A percentile compares a stretch with the other conserved stretches of the same genome.
phyloP scores from a whole-genome alignment of 2,797 vertebrate genomes.

The Lepus oiostolus region DNA sequence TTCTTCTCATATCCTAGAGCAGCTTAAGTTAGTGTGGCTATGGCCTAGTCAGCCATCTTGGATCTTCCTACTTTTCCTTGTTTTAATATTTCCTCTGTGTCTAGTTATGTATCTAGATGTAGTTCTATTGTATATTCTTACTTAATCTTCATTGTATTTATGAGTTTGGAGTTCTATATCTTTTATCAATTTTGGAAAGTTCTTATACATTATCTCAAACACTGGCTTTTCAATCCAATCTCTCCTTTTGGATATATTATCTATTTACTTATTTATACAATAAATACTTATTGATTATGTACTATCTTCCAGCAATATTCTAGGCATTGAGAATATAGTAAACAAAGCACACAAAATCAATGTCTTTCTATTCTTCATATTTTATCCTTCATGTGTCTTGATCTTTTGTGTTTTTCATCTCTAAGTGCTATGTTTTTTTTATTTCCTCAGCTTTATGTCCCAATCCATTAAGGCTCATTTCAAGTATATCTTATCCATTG shows the following conservation, averaged over 20 bases:
- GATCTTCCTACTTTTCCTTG: too few relatives aligned
- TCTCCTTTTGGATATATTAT: background rate
- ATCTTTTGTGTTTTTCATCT: conserved; percentile 21
- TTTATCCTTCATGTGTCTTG: background rate
- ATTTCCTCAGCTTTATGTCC: background rate
- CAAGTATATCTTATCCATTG: background rate
- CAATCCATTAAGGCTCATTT: background rate
- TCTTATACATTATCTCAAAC: background rate
- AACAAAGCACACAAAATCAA: background rate
- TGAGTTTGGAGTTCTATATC: background rate
- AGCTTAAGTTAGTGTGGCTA: too few relatives aligned
- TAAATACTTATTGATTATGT: background rate
- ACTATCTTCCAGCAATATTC: background rate
- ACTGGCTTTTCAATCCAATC: background rate
- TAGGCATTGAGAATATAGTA: background rate
- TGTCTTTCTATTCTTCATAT: background rate
- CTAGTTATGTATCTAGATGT: background rate
- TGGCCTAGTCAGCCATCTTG: too few relatives aligned
- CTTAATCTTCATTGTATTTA: background rate
- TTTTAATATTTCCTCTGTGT: conserved; percentile 14
- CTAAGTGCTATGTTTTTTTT: background rate
- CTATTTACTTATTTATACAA: background rate
- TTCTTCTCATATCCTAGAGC: too few relatives aligned
- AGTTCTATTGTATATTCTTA: conserved; percentile 3
- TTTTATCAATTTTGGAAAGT: conserved; percentile 43